Evolutionary conservation across 2,113 vertebrate species (phyloP).

Genomic region (Pachyramphus minor): DNA sequence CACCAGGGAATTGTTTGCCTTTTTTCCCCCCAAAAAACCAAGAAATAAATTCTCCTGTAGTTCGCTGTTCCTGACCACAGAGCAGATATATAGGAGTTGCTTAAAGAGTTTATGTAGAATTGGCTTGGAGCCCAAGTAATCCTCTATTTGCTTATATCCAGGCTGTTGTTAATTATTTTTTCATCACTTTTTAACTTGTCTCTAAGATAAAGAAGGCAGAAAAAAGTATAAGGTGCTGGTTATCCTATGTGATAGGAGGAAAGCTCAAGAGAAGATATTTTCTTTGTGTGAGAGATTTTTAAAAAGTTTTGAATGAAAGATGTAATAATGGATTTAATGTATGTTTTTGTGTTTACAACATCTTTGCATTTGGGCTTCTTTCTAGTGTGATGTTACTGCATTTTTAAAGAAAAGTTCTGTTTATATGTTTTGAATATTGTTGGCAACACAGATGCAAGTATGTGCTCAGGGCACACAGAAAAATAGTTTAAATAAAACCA

Average conservation of each 20-base stretch:
- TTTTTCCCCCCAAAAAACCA: not conserved
- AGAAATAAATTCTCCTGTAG: not conserved
- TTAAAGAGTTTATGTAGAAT: not conserved
- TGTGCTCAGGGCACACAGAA: not conserved
- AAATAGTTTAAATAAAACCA: conserved; percentile 4
- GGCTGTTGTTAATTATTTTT: not conserved
- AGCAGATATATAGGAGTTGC: not conserved
- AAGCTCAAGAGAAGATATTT: not conserved
- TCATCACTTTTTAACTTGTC: not conserved
- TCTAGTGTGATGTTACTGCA: not conserved
- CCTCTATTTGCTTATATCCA: not conserved
- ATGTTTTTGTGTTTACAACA: not conserved
- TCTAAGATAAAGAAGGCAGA: not conserved
- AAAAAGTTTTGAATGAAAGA: not conserved
- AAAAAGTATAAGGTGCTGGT: not conserved
- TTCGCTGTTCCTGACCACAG: not conserved
- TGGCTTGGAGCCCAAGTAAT: not conserved
- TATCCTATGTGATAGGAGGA: not conserved
- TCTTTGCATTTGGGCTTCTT: not conserved
- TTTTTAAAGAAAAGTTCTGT: not conserved
- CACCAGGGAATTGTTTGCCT: not conserved
- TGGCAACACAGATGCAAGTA: not conserved
- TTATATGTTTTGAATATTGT: not conserved
- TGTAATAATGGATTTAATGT: not conserved
- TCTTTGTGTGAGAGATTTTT: rapidly evolving